Conservation (phyloP, 2,888 invertebrate species). For the Cryptops parisi region DNA sequence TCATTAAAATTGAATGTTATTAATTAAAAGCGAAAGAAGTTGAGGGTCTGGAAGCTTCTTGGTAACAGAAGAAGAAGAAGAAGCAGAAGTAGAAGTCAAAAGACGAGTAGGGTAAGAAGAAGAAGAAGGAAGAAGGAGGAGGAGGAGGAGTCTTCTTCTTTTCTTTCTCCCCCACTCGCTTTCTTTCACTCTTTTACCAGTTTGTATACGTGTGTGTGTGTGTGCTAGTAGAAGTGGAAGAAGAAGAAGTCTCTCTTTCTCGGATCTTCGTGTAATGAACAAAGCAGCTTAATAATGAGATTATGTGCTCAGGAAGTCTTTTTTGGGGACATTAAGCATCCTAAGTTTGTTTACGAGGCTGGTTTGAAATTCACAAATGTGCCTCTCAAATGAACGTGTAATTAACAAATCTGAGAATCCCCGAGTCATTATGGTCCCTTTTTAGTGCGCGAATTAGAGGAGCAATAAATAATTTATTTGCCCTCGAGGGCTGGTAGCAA, state of each 20-base stretch:
- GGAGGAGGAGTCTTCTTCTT: no score
- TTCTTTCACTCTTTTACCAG: no score
- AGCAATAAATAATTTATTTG: conserved; percentile 9
- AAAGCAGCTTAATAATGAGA: conserved; percentile 15
- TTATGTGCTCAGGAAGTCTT: conserved; percentile 13
- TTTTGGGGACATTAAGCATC: conserved; percentile 11
- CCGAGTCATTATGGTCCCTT: conserved; percentile 7
- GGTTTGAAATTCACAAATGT: conserved; percentile 10
- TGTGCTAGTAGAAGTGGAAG: no score
- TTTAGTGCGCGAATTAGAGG: conserved; percentile 8
- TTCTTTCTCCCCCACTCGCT: no score
- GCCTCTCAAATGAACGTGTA: conserved; percentile 5
- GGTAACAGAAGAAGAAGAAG: no score
- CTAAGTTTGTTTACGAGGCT: conserved; percentile 10
- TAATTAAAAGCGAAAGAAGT: conserved; percentile 12
- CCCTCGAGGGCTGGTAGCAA: not conserved
- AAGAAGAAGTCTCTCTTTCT: not conserved
- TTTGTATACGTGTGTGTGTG: no score
- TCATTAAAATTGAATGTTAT: conserved; percentile 15
- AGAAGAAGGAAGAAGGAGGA: no score
- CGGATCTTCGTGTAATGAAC: conserved; percentile 8
- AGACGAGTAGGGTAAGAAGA: no score
- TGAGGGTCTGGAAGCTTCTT: no score
- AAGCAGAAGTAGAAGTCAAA: no score
- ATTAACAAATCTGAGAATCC: conserved; percentile 7